Conservation (phyloP, 2,797 vertebrate species). For the Propithecus perrieri region DNA sequence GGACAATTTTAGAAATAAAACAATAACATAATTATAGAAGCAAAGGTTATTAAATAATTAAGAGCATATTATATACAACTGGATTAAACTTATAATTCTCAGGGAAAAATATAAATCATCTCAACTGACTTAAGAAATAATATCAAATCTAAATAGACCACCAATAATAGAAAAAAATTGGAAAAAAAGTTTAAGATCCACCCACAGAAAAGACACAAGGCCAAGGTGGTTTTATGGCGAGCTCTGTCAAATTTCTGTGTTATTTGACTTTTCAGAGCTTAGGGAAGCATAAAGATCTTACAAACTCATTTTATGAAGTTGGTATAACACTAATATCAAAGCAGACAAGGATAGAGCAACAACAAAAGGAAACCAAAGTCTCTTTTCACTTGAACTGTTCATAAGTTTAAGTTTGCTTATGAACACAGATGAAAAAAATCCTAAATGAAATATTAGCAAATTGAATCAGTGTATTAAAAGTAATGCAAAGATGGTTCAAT, state of each 20-base stretch:
- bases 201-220: background rate
- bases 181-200: background rate
- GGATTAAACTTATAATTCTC: conserved; percentile 10
- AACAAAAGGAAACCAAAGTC: background rate
- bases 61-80: background rate
- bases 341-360: background rate
- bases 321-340: background rate
- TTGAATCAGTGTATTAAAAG: no score
- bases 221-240: background rate
- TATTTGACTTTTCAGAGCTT: background rate
- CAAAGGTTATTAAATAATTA: background rate
- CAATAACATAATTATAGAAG: background rate
- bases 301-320: background rate
- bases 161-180: background rate
- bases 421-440: background rate
- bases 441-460: conserved; percentile 4
- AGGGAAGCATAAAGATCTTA: background rate
- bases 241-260: background rate
- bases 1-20: background rate
- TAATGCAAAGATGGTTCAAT: no score
- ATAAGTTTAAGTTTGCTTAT: background rate
- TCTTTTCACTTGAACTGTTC: background rate
- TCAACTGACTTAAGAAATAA: background rate
- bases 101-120: background rate
- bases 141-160: background rate